These are phyloP conservation scores for Argopecten irradians DNA, from an alignment of 1,140 invertebrate genomes.

Conservation along the genomic window DNA sequence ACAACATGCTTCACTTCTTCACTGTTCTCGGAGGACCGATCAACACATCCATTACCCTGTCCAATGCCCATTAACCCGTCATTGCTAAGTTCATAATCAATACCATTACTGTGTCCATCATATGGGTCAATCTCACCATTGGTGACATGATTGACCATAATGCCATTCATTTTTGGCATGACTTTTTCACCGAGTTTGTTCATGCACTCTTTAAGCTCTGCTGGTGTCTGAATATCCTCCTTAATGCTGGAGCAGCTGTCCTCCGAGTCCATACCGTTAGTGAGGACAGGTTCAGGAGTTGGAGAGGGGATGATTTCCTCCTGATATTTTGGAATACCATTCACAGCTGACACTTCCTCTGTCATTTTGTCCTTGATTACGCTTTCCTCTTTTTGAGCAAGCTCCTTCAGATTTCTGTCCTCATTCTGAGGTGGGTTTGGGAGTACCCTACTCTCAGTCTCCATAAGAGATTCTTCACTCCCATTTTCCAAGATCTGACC, in stretches of 20 bases:
- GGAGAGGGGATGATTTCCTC: slow-evolving; percentile 50
- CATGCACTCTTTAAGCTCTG: slow-evolving; percentile 34
- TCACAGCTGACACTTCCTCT: slow-evolving; percentile 16
- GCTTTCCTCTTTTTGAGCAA: background rate
- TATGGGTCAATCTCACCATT: slow-evolving; percentile 31
- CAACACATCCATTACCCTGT: background rate
- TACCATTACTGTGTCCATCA: slow-evolving; percentile 29
- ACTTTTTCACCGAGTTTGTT: slow-evolving; percentile 39
- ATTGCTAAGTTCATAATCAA: background rate
- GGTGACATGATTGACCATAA: slow-evolving; percentile 40
- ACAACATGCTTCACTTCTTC: slow-evolving; percentile 29
- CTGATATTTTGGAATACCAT: slow-evolving; percentile 38
- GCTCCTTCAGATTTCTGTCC: background rate
- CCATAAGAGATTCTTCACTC: background rate
- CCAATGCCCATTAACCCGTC: slow-evolving; percentile 15
- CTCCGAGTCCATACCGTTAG: slow-evolving; percentile 23
- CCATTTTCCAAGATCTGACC: background rate
- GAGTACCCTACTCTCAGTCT: background rate
- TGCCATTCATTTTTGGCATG: slow-evolving; percentile 38
- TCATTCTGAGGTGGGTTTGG: background rate
- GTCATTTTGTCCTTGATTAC: background rate
- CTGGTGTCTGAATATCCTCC: slow-evolving; percentile 25
- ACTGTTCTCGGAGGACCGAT: background rate
- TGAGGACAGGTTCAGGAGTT: slow-evolving; percentile 9
- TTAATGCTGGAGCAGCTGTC: slow-evolving; percentile 27